Conservation (phyloP, 2,888 invertebrate species). For the Aleiodes testaceus region DNA sequence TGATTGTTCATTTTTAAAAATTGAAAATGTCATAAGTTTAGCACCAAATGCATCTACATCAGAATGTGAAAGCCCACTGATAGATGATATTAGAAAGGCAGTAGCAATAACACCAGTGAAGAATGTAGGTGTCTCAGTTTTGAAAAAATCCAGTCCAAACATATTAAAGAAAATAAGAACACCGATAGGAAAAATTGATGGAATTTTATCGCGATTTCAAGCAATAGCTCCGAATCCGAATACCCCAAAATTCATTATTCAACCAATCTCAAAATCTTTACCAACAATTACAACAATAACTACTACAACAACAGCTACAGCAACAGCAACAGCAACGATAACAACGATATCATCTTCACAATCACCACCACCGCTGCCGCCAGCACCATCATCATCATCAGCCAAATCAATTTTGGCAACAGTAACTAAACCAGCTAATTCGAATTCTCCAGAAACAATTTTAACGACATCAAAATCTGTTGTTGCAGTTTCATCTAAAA, state of each 20-base stretch:
- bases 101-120: conserved; percentile 61
- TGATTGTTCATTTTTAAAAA: conserved; percentile 69
- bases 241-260: background rate
- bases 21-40: conserved; percentile 76
- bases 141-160: conserved; percentile 61
- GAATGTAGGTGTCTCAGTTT: conserved; percentile 56
- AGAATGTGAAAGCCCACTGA: conserved; percentile 54
- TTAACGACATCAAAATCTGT: conserved; percentile 2
- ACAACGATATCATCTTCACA: background rate
- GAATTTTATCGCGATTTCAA: conserved; percentile 21
- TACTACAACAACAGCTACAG: background rate
- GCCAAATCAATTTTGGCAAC: background rate
- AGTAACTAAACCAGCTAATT: too few relatives aligned
- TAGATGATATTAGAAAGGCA: conserved; percentile 63
- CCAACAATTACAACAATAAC: conserved; percentile 43
- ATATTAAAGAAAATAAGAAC: conserved; percentile 59
- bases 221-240: conserved; percentile 14
- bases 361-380: too few relatives aligned
- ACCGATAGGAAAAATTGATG: conserved; percentile 23
- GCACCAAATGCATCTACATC: conserved; percentile 64
- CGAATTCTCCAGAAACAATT: background rate
- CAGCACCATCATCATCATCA: conserved; percentile 35
- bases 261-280: conserved; percentile 39
- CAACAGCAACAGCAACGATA: conserved; percentile 41
- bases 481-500: background rate